A percentile compares a stretch with the other conserved stretches of the same genome.
phyloP scores from a whole-genome alignment of 2,797 vertebrate species.

The Chelon auratus region DNA sequence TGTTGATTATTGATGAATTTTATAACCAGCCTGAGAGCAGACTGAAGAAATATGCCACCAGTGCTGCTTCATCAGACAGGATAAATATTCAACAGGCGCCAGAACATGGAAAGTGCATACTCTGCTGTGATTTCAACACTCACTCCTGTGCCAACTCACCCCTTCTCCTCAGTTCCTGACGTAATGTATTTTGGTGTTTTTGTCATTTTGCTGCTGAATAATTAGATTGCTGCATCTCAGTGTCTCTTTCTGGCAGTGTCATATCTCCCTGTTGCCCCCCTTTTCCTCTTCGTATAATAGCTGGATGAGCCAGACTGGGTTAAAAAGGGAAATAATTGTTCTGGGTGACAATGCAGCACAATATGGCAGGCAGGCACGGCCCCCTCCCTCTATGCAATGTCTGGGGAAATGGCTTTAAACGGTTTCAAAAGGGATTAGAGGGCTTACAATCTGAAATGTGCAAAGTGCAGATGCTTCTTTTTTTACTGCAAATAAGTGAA shows the following conservation, averaged over 20 bases:
- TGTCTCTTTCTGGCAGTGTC: constrained; percentile 28
- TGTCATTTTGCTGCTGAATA: constrained; percentile 46
- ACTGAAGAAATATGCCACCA: constrained; percentile 37
- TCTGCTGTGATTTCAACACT: constrained; percentile 8
- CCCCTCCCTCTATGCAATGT: constrained; percentile 57
- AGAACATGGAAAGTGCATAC: constrained; percentile 31
- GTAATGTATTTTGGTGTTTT: constrained; percentile 30
- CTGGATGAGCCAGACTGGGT: constrained; percentile 64
- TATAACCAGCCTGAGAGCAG: constrained; percentile 31
- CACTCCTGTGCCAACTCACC: not conserved
- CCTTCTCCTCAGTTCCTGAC: constrained; percentile 12
- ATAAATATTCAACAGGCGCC: constrained; percentile 56
- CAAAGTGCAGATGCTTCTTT: constrained; percentile 59
- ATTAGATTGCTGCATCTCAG: constrained; percentile 31
- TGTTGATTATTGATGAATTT: constrained; percentile 60
- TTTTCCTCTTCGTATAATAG: constrained; percentile 64
- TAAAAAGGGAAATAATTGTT: constrained; percentile 77
- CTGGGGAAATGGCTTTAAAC: constrained; percentile 75
- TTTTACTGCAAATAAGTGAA: constrained; percentile 20
- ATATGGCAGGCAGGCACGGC: constrained; percentile 46
- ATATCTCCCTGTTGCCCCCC: constrained; percentile 21
- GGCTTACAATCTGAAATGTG: constrained; percentile 58
- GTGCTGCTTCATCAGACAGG: constrained; percentile 26
- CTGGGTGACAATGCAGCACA: constrained; percentile 75
- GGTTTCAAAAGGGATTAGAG: constrained; percentile 72